Percentiles rank a stretch among this genome's conserved stretches.
Evolutionary conservation across 2,113 vertebrate genomes (phyloP).

Genomic region (Glaucidium brasilianum): DNA sequence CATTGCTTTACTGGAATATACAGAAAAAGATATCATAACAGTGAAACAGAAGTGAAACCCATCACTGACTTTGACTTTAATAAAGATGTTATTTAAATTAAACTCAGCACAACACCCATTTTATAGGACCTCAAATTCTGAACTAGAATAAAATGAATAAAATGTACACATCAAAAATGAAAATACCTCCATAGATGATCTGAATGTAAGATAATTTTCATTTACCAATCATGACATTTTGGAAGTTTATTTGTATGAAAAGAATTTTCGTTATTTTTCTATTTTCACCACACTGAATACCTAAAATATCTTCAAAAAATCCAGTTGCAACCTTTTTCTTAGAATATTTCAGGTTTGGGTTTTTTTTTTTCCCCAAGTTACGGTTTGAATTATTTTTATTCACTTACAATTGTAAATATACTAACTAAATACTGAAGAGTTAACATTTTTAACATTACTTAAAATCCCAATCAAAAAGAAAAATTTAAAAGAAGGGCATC

Average conservation of each 20-base stretch:
- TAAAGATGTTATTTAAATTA: background rate
- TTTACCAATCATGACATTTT: background rate
- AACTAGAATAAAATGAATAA: background rate
- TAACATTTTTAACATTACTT: background rate
- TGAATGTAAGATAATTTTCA: background rate
- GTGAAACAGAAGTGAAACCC: fast-evolving
- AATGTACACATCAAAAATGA: background rate
- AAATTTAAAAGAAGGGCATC: background rate
- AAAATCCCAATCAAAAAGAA: background rate
- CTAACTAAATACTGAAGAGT: background rate
- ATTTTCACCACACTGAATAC: background rate
- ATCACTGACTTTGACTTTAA: background rate
- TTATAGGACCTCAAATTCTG: background rate
- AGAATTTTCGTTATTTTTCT: background rate
- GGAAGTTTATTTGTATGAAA: background rate
- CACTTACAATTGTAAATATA: background rate
- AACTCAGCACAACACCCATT: background rate
- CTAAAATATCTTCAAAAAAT: background rate
- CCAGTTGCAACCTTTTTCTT: background rate
- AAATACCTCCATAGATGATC: background rate
- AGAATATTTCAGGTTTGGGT: background rate
- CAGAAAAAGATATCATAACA: background rate
- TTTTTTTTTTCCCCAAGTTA: fast-evolving
- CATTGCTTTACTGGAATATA: background rate
- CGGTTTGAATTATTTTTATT: background rate